These are phyloP conservation scores for Hoplostethus mediterraneus DNA, from an alignment of 2,797 vertebrate genomes.

Conservation along the genomic window DNA sequence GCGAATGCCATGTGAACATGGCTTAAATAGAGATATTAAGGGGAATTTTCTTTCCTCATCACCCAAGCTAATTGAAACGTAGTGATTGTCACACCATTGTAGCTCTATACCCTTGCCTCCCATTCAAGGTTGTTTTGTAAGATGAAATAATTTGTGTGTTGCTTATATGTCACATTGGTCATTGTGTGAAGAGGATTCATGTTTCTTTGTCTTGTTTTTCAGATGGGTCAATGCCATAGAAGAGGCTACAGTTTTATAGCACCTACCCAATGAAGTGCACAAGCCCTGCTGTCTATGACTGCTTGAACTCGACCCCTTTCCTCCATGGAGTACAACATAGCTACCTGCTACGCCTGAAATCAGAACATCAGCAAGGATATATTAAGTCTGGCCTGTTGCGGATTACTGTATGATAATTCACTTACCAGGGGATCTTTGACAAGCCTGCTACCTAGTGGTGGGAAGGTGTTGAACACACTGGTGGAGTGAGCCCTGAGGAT, in stretches of 20 bases:
- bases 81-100: not conserved
- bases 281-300: conserved; percentile 31
- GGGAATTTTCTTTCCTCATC: too few species aligned
- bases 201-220: conserved; percentile 60
- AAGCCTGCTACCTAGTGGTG: conserved; percentile 31
- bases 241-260: conserved; percentile 97
- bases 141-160: not conserved
- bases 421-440: not conserved
- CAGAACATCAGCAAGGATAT: conserved; percentile 25
- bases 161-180: not conserved
- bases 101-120: not conserved
- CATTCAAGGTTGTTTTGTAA: not conserved
- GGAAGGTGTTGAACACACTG: not conserved
- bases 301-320: conserved; percentile 25
- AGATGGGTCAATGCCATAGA: conserved; percentile 98
- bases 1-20: too few species aligned
- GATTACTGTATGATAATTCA: conserved; percentile 14
- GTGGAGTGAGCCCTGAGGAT: not conserved
- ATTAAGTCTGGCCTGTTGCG: conserved; percentile 22
- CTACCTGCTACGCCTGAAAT: conserved; percentile 64
- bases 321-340: conserved; percentile 60
- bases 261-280: conserved; percentile 60
- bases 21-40: not conserved
- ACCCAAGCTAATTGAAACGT: not conserved
- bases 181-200: not conserved